Percentiles rank a stretch among this genome's conserved stretches.
Evolutionary conservation across 1,140 invertebrate genomes (phyloP).

Genomic region (Bombus breviceps): DNA sequence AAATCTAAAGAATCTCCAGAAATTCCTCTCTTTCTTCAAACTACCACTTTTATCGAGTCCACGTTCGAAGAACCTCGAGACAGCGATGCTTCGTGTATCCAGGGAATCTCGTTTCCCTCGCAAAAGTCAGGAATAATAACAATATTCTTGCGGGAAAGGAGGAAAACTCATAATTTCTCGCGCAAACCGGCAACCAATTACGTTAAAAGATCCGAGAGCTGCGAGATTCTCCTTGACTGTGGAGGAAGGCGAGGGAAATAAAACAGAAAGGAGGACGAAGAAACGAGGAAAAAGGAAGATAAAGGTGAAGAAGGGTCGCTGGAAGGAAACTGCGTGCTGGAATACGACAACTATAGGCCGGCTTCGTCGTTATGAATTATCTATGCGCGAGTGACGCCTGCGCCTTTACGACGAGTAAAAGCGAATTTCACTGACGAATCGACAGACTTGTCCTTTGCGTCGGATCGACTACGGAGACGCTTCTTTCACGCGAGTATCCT

Average conservation of each 20-base stretch:
- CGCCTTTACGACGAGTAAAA: conserved; percentile 49
- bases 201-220: conserved; percentile 49
- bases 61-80: background rate
- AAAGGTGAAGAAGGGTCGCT: background rate
- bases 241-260: background rate
- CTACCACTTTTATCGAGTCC: background rate
- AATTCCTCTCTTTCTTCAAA: background rate
- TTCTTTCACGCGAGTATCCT: background rate
- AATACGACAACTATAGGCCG: conserved; percentile 44
- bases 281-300: background rate
- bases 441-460: background rate
- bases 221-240: conserved; percentile 27
- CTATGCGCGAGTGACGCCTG: conserved; percentile 53
- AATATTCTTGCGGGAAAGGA: background rate
- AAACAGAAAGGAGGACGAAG: background rate
- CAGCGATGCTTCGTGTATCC: background rate
- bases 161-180: background rate
- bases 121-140: background rate
- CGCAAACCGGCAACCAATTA: conserved; percentile 34
- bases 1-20: background rate
- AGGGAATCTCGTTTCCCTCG: background rate
- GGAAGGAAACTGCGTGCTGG: background rate
- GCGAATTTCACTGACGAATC: conserved; percentile 45
- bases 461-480: background rate
- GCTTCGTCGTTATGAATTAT: conserved; percentile 64